Evolutionary conservation across 2,888 invertebrate species (phyloP).

Genomic region (Epiblema foenella): DNA sequence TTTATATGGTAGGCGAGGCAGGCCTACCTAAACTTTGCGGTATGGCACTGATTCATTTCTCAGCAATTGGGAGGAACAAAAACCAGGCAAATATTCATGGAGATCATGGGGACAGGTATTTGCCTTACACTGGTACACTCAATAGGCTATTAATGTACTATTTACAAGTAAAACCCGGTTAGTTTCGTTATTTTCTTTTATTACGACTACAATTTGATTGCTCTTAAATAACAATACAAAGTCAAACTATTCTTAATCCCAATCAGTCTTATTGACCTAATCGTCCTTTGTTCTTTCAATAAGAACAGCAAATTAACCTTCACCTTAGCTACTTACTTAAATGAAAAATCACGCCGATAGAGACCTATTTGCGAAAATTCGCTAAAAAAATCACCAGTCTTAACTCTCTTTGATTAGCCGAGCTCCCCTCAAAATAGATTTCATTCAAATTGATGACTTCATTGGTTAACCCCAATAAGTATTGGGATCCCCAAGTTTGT

Average conservation of each 20-base stretch:
- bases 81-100: too few species aligned
- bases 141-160: too few species aligned
- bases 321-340: conserved; percentile 51
- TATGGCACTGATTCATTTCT: too few species aligned
- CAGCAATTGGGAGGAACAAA: too few species aligned
- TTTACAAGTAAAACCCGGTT: too few species aligned
- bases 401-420: conserved; percentile 70
- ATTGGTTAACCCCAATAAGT: conserved; percentile 76
- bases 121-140: too few species aligned
- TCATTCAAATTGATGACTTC: conserved; percentile 78
- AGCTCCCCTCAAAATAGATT: conserved; percentile 63
- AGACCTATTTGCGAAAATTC: conserved; percentile 49
- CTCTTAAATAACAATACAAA: too few species aligned
- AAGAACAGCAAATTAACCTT: conserved; percentile 40
- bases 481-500: conserved; percentile 69
- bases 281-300: conserved; percentile 1
- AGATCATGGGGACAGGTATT: too few species aligned
- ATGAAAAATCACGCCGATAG: conserved; percentile 49
- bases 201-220: too few species aligned
- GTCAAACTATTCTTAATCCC: background rate
- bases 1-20: too few species aligned
- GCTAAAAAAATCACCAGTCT: conserved; percentile 53
- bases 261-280: background rate
- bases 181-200: too few species aligned
- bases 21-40: too few species aligned